phyloP scores from a whole-genome alignment of 2,888 invertebrate genomes.

The Biston betularia region DNA sequence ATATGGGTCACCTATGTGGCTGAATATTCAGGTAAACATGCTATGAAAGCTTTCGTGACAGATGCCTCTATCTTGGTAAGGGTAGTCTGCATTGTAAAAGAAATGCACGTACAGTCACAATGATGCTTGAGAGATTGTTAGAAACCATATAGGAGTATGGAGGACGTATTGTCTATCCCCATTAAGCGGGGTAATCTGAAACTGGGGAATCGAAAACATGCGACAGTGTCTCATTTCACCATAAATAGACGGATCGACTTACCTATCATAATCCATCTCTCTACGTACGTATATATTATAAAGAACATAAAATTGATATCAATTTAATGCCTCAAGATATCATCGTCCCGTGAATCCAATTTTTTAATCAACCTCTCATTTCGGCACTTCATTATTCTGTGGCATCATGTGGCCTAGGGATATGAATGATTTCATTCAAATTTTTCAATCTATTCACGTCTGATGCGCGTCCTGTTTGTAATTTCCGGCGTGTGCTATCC shows the following conservation, averaged over 20 bases:
- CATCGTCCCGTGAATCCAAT: background rate
- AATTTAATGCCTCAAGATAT: background rate
- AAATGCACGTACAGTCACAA: background rate
- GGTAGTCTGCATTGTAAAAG: background rate
- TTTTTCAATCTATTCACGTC: conserved; percentile 46
- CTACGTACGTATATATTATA: conserved; percentile 7
- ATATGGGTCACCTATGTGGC: background rate
- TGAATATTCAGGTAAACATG: background rate
- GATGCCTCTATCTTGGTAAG: background rate
- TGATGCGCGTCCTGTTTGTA: conserved; percentile 41
- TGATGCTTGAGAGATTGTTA: conserved; percentile 39
- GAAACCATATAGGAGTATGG: conserved; percentile 61
- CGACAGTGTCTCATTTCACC: conserved; percentile 60
- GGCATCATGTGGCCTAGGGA: conserved; percentile 14
- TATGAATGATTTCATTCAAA: conserved; percentile 30
- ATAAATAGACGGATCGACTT: conserved; percentile 56
- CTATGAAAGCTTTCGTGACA: conserved; percentile 20
- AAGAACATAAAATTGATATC: background rate
- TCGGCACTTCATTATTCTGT: background rate
- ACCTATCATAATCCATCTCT: conserved; percentile 39
- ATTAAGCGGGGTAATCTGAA: conserved; percentile 48
- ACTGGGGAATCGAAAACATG: conserved; percentile 24
- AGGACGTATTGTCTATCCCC: conserved; percentile 60
- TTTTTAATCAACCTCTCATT: background rate
- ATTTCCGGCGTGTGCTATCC: conserved; percentile 30